Conservation (phyloP, 2,113 vertebrate genomes). For the Amblyopsis rosae region DNA sequence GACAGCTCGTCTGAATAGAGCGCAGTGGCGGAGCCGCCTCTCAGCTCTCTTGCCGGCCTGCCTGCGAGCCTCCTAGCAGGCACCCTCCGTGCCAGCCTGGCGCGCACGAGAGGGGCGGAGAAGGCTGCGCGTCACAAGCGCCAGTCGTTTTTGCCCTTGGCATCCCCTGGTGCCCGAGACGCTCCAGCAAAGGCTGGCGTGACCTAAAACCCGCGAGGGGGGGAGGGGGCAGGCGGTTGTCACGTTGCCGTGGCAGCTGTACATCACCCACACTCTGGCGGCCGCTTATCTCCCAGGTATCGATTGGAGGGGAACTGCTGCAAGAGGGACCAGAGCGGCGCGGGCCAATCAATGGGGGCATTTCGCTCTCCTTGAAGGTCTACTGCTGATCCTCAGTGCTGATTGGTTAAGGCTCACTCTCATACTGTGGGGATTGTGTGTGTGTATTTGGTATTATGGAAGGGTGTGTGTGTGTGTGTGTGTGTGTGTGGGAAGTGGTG, state of each 20-base stretch:
- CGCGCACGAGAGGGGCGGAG: not conserved
- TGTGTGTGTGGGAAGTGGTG: slow-evolving; percentile 58
- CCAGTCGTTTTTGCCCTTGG: slow-evolving; percentile 9
- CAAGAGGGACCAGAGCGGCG: slow-evolving; percentile 19
- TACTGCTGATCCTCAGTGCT: slow-evolving; percentile 48
- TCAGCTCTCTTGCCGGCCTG: not conserved
- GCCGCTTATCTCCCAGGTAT: slow-evolving; percentile 72
- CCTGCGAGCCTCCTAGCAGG: not conserved
- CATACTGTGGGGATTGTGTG: slow-evolving; percentile 17
- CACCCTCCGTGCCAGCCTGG: not conserved
- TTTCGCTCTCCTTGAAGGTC: slow-evolving; percentile 71
- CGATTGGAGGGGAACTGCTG: slow-evolving; percentile 43
- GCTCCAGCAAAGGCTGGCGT: slow-evolving; percentile 24
- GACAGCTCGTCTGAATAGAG: slow-evolving; percentile 4
- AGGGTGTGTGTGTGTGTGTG: slow-evolving; percentile 1
- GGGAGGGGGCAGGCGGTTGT: slow-evolving; percentile 38
- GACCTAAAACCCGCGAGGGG: slow-evolving; percentile 18
- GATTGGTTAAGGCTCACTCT: slow-evolving; percentile 43
- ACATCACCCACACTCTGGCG: slow-evolving; percentile 61
- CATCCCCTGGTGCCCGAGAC: not conserved
- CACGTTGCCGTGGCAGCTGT: slow-evolving; percentile 32
- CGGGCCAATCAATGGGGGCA: slow-evolving; percentile 70
- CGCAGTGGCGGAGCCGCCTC: not conserved
- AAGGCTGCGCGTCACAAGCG: not conserved
- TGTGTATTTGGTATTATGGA: not conserved